These are phyloP conservation scores for Pitta sordida DNA, from an alignment of 2,113 vertebrate genomes.

Conservation along the genomic window DNA sequence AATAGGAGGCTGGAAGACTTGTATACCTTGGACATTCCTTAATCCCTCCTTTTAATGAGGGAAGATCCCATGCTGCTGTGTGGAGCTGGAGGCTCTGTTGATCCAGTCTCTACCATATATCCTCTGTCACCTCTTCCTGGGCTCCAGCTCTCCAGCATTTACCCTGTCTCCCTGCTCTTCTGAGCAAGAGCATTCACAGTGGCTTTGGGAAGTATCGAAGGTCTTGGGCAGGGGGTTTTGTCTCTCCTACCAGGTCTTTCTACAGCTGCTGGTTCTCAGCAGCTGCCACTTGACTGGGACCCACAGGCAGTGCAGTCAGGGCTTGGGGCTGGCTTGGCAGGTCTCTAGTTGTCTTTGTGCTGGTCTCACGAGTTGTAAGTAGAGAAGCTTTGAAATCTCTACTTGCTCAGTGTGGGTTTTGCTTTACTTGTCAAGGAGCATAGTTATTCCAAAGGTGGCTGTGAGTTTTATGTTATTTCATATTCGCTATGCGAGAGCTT, in stretches of 20 bases:
- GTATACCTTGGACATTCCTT: not conserved
- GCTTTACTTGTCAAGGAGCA: not conserved
- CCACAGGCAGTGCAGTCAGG: not conserved
- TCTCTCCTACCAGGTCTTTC: not conserved
- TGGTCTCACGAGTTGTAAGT: not conserved
- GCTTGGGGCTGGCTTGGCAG: not conserved
- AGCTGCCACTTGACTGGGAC: not conserved
- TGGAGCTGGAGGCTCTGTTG: not conserved
- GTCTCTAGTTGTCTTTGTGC: not conserved
- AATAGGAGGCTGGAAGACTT: not conserved
- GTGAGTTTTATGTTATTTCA: not conserved
- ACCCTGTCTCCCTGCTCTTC: not conserved
- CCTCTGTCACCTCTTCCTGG: not conserved
- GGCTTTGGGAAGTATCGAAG: not conserved
- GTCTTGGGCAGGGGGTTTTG: not conserved
- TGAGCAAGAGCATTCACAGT: not conserved
- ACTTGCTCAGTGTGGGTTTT: not conserved
- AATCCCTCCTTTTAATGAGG: not conserved
- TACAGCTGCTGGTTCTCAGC: not conserved
- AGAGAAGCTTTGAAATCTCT: not conserved
- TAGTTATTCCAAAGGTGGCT: not conserved
- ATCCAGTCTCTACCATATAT: not conserved
- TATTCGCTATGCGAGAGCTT: not conserved
- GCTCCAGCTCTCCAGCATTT: not conserved
- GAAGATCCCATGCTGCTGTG: rapidly evolving